Percentiles rank a stretch among this genome's conserved stretches.
Evolutionary conservation across 2,113 vertebrate species (phyloP).

Genomic region (cat (Felis catus)): DNA sequence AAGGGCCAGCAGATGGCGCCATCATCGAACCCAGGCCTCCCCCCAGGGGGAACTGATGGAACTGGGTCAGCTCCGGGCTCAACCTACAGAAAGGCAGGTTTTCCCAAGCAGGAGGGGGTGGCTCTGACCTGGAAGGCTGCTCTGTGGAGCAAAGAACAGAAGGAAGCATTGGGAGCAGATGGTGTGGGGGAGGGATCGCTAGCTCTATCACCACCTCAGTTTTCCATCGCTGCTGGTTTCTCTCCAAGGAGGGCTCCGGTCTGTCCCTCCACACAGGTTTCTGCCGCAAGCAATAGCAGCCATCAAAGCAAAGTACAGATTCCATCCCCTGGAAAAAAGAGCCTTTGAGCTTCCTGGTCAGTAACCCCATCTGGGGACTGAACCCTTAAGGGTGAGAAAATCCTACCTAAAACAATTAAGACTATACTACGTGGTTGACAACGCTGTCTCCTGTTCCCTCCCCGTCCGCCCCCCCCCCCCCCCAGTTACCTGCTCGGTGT

Average conservation of each 20-base stretch:
- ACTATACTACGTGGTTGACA: neutral
- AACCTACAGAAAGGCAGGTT: neutral
- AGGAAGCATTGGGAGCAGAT: neutral
- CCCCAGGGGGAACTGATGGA: neutral
- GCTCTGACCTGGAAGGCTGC: neutral
- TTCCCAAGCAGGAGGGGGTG: neutral
- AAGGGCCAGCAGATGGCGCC: constrained; percentile 55
- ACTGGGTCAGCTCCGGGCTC: neutral
- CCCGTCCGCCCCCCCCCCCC: neutral
- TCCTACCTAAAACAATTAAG: neutral
- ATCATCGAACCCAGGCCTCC: neutral
- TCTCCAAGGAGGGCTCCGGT: neutral
- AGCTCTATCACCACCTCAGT: neutral
- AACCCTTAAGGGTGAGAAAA: neutral
- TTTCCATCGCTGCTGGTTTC: neutral
- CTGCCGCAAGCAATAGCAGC: neutral
- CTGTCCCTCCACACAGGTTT: fast-evolving
- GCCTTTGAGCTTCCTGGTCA: neutral
- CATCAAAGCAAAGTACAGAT: neutral
- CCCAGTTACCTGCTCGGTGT: neutral
- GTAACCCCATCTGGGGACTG: neutral
- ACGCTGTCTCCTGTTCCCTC: neutral
- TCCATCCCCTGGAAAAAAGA: neutral
- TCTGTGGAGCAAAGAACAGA: neutral
- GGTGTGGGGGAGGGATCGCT: neutral